Conservation (phyloP, 2,888 invertebrate species). For the Ectemnius cavifrons region DNA sequence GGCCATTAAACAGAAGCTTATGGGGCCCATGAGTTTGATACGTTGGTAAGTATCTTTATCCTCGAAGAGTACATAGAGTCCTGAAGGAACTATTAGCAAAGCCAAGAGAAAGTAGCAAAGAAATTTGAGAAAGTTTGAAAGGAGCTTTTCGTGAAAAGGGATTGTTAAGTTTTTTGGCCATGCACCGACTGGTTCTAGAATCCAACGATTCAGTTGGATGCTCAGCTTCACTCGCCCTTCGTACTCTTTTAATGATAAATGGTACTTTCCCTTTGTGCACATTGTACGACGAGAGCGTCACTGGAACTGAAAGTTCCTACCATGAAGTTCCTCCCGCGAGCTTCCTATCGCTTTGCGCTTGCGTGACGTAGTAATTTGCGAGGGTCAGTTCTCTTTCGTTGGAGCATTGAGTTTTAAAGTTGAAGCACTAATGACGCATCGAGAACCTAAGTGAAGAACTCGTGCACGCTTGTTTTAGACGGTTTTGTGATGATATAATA, state of each 20-base stretch:
- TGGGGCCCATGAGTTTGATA: slow-evolving; percentile 61
- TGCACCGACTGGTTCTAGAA: slow-evolving; percentile 62
- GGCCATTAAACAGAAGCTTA: slow-evolving; percentile 64
- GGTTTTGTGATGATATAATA: too few species aligned
- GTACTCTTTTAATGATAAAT: not conserved
- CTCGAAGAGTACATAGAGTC: slow-evolving; percentile 51
- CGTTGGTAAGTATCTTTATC: slow-evolving; percentile 46
- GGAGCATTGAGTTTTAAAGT: too few species aligned
- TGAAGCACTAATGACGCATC: too few species aligned
- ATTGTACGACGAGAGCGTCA: not conserved
- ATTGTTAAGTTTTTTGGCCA: slow-evolving; percentile 56
- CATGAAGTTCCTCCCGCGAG: not conserved
- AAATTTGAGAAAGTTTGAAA: slow-evolving; percentile 28
- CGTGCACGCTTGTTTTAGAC: too few species aligned
- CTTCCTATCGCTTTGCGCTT: not conserved
- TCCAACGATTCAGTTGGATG: slow-evolving; percentile 63
- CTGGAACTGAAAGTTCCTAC: not conserved
- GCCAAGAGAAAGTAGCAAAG: slow-evolving; percentile 55
- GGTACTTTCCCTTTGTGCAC: not conserved
- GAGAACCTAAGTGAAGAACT: too few species aligned
- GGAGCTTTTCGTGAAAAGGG: slow-evolving; percentile 17
- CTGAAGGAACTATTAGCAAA: slow-evolving; percentile 59
- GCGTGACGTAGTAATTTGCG: not conserved
- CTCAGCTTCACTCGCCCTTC: slow-evolving; percentile 46
- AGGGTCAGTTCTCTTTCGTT: too few species aligned